Conservation (phyloP, 2,888 invertebrate genomes). For the Caenorhabditis becei region DNA sequence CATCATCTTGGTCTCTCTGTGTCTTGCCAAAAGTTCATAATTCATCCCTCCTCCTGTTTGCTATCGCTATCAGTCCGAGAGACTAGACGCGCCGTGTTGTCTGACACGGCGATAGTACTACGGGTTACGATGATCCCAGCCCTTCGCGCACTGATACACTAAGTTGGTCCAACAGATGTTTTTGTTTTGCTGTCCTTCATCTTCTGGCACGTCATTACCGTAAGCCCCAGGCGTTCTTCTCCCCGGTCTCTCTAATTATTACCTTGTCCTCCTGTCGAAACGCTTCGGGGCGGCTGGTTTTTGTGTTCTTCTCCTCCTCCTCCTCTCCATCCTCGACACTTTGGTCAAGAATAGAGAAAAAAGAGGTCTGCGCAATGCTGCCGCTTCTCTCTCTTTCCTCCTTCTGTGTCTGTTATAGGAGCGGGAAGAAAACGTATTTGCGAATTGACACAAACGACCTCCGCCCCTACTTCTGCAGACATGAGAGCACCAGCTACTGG, state of each 20-base stretch:
- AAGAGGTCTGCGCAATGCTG: constrained; percentile 43
- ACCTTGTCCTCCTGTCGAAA: constrained; percentile 18
- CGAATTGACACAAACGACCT: constrained; percentile 42
- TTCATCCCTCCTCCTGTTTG: constrained; percentile 37
- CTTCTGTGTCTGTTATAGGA: constrained; percentile 44
- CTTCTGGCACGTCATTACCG: constrained; percentile 15
- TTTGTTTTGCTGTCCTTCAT: constrained; percentile 13
- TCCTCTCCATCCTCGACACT: constrained; percentile 46
- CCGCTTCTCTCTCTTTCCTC: constrained; percentile 11
- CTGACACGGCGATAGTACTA: constrained; percentile 23
- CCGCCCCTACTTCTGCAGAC: constrained; percentile 17
- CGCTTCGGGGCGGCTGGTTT: constrained; percentile 31
- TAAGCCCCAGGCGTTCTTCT: not conserved
- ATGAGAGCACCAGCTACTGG: constrained; percentile 25
- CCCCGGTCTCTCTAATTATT: not conserved
- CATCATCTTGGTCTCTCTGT: constrained; percentile 45
- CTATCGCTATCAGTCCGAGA: constrained; percentile 36
- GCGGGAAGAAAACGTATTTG: constrained; percentile 41
- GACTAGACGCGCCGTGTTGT: constrained; percentile 36
- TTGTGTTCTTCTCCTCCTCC: constrained; percentile 21
- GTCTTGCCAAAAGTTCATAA: constrained; percentile 45
- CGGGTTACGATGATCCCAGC: not conserved
- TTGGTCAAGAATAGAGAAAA: constrained; percentile 52
- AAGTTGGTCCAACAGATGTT: constrained; percentile 24
- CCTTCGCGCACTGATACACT: not conserved